Evolutionary conservation across 1,140 invertebrate genomes (phyloP), one percentile per base, ranked within the genome.

Genomic region (Muscidifurax raptorellus): DNA sequence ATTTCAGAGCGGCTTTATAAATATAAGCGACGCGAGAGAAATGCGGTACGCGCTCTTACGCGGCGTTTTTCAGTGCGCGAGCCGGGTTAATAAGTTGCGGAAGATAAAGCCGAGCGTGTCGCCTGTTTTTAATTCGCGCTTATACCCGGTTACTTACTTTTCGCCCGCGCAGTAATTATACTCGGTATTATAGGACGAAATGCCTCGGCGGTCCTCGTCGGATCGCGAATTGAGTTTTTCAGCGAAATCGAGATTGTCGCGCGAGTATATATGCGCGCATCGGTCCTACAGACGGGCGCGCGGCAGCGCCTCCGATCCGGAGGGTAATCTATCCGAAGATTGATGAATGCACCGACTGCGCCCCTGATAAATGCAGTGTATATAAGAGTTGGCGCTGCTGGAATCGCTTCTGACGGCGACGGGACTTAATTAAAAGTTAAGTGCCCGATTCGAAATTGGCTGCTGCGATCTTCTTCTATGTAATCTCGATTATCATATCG

Each of bases 291-390:
- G 32, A 36, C 5, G n/a, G 52, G n/a, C 22, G 7, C 52, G 52
- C 52, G 52, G 15, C 22, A 59, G 52, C 22, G 5, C n/a, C 7
- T 47, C n/a, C 12, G 12, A 69, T 69, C 66, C 4, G 18, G 6
- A 75, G 22, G 74, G 59, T 78, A 83, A 83, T 83, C 82, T 78
- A 83, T 78, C 76, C n/a, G 67, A 59, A 83, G 82, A 83, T 83
- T 83, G 75, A 83, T 83, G 82, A 83, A 74, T 77, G 82, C 32
- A 72, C 22, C 59, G 30, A 79, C 22, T 77, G 44, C 52, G 44
- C 40, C 22, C 1, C 82, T 83, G 75, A 83, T 83, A 78, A 83
- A 83, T 59, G 66, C 76, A 52, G 47, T 64, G 40, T 28, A 13
- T 2, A 47, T 12, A 40, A 69, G 15, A 72, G 44, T 22, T 59